A percentile compares a stretch with the other conserved stretches of the same genome.
These are phyloP conservation scores for Nasonia vitripennis DNA, from an alignment of 1,140 invertebrate species.

Conservation along the genomic window DNA sequence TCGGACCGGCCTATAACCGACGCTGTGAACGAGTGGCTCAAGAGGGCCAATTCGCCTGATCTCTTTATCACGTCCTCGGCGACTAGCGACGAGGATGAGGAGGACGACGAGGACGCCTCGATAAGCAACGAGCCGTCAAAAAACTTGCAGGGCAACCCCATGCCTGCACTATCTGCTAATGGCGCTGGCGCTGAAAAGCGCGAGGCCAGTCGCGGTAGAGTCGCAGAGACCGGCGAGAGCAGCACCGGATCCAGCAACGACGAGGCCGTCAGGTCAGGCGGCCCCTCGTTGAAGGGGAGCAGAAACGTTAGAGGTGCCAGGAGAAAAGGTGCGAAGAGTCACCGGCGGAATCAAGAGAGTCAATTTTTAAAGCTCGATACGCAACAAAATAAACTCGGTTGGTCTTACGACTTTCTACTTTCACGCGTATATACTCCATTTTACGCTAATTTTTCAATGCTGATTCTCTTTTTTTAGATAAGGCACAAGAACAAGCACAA, in stretches of 20 bases:
- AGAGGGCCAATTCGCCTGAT: constrained; percentile 65
- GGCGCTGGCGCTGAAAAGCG: constrained; percentile 62
- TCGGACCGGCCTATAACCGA: constrained; percentile 65
- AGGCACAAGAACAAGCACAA: constrained; percentile 1
- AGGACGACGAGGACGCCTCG: constrained; percentile 37
- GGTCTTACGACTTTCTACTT: not conserved
- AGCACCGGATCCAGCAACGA: constrained; percentile 39
- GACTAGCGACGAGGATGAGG: constrained; percentile 56
- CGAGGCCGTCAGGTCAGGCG: not conserved
- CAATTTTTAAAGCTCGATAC: not conserved
- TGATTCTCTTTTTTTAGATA: constrained; percentile 32
- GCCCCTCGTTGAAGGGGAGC: not conserved
- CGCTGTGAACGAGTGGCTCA: constrained; percentile 73
- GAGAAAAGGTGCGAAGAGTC: constrained; percentile 28
- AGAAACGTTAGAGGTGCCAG: constrained; percentile 16
- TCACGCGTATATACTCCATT: not conserved
- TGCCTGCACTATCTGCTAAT: constrained; percentile 77
- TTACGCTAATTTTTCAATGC: not conserved
- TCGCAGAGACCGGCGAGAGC: constrained; percentile 64
- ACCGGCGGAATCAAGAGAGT: not conserved
- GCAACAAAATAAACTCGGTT: constrained; percentile 4
- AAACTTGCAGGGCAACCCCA: constrained; percentile 78
- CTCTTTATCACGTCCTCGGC: constrained; percentile 60
- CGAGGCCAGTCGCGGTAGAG: constrained; percentile 66
- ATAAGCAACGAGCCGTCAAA: constrained; percentile 69